Evolutionary conservation across 2,888 invertebrate genomes (phyloP).

Genomic region (Strigamia maritima): DNA sequence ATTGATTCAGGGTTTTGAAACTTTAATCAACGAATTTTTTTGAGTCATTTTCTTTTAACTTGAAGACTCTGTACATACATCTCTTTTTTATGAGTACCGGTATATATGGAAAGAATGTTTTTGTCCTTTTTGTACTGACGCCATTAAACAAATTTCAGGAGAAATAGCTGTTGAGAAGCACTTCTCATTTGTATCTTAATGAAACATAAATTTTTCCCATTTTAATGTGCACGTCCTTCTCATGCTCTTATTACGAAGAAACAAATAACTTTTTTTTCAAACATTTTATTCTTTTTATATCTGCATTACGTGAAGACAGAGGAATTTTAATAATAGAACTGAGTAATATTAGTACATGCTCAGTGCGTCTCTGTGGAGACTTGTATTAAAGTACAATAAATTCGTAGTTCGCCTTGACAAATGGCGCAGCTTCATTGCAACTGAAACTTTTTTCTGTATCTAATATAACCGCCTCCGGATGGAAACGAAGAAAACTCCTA

Average conservation of each 20-base stretch:
- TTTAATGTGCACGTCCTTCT: constrained; percentile 11
- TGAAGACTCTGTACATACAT: background rate
- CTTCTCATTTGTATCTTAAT: constrained; percentile 23
- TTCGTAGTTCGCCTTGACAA: background rate
- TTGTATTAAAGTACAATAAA: constrained; percentile 16
- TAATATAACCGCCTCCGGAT: constrained; percentile 15
- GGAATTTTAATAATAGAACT: constrained; percentile 19
- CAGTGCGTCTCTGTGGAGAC: constrained; percentile 14
- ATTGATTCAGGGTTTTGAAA: background rate
- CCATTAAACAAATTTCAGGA: constrained; percentile 1
- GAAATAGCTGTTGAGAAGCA: constrained; percentile 6
- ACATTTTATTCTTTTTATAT: constrained; percentile 23
- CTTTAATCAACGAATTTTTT: background rate
- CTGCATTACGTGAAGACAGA: constrained; percentile 19
- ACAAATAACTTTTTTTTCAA: background rate
- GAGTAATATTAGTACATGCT: constrained; percentile 19
- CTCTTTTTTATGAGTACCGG: background rate
- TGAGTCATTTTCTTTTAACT: background rate
- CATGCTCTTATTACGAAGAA: background rate
- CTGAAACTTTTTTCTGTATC: constrained; percentile 10
- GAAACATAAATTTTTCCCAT: constrained; percentile 20
- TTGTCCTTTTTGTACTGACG: background rate
- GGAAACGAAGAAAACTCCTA: constrained; percentile 23
- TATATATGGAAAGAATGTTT: constrained; percentile 11
- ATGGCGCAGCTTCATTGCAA: constrained; percentile 16